Evolutionary conservation across 2,888 invertebrate species (phyloP).

Genomic region (Caenorhabditis uteleia): DNA sequence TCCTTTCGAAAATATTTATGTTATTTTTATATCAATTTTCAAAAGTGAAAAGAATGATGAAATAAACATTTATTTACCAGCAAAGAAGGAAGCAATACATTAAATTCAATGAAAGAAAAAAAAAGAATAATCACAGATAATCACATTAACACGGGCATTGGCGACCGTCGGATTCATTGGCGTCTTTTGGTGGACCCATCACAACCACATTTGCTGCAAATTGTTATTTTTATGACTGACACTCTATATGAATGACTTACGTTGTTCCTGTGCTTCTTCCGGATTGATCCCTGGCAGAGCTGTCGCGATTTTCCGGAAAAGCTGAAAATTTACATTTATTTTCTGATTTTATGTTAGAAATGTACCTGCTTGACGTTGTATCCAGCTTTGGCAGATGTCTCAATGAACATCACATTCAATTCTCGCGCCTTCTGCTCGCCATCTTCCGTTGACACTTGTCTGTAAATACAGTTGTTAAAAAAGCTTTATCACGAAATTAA

Average conservation of each 20-base stretch:
- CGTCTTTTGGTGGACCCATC: conserved; percentile 26
- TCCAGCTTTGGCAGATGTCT: conserved; percentile 98
- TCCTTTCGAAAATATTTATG: no score
- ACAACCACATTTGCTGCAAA: conserved; percentile 35
- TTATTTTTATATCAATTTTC: no score
- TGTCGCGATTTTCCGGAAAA: conserved; percentile 95
- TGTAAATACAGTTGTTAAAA: conserved; percentile 44
- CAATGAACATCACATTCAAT: conserved; percentile 99
- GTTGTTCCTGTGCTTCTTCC: conserved; percentile 35
- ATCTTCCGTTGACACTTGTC: conserved; percentile 89
- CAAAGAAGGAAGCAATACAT: no score
- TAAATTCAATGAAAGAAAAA: neutral
- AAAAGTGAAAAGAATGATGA: no score
- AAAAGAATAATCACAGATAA: neutral
- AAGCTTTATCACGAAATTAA: conserved; percentile 71
- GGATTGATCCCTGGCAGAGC: conserved; percentile 87
- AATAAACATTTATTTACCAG: no score
- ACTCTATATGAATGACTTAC: conserved; percentile 12
- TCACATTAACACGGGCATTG: conserved; percentile 24
- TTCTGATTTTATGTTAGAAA: neutral
- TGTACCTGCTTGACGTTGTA: conserved; percentile 96
- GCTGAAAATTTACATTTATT: conserved; percentile 74
- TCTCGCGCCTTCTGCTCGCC: conserved; percentile 98
- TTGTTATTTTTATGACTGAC: neutral
- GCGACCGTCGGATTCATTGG: conserved; percentile 11